Evolutionary conservation across 2,888 invertebrate genomes (phyloP), one percentile per base, ranked within the genome.

Genomic region (Ernsta delagoae): DNA sequence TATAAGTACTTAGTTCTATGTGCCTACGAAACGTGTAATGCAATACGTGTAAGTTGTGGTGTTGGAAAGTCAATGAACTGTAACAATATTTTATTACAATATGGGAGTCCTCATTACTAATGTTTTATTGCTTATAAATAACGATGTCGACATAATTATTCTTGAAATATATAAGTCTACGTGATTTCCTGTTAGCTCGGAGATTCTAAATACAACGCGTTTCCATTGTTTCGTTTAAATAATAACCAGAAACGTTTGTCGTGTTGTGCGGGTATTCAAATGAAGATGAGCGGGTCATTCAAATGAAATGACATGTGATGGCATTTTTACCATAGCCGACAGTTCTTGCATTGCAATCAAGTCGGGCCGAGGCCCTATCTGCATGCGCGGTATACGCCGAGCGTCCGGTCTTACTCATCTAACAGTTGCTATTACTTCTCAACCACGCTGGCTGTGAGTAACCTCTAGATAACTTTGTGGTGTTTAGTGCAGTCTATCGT

Each of bases 351-450:
- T 92, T 86, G 89, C 89, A 86, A 92, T 88, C 89, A 88, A 85
- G 87, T 60, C 61, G 79, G 75, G 73, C 24, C 24, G 24, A 24
- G 24, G 73, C 75, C 79, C 79, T 87, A 84, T 92, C 91, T 90
- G 88, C 88, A 90, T 92, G 92, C 92, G 89, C 81, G 78, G 76
- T 77, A 84, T 82, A 81, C 78, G 78, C 79, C 77, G 75, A 79
- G 89, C 92, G 90, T 92, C 92, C 92, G 92, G 92, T 87, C 84
- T 86, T 90, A 89, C 89, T 90, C 90, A 89, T 88, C 86, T 87
- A 82, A 83, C 85, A 82, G 74, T 50, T 50, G 48, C 54, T 85
- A 61, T 67, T 61, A 61, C 60, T 43, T 54, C 45, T 53, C 67
- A 56, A 53, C 45, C 59, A 39, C 53, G 16, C 34, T 39, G 12